phyloP scores from a whole-genome alignment of 2,113 vertebrate species.

The Tachuris rubrigastra region DNA sequence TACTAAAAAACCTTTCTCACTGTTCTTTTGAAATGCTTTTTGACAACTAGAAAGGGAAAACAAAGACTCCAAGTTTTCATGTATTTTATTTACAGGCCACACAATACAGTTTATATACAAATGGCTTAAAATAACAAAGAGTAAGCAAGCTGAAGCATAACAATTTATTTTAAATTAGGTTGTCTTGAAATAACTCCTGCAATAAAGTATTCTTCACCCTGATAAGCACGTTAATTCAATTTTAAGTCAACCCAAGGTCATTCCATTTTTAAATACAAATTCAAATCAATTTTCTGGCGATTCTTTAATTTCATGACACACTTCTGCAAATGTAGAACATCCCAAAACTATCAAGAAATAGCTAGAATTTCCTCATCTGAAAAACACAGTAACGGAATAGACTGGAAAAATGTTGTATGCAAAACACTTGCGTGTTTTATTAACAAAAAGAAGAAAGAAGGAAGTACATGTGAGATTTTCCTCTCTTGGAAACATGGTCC shows the following conservation, averaged over 20 bases:
- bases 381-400: background rate
- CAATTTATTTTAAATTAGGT: slow-evolving; percentile 59
- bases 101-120: slow-evolving; percentile 69
- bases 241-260: slow-evolving; percentile 30
- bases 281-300: background rate
- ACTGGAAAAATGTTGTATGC: background rate
- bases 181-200: slow-evolving; percentile 56
- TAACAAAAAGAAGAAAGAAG: background rate
- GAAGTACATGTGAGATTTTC: background rate
- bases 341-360: background rate
- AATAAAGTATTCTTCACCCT: slow-evolving; percentile 58
- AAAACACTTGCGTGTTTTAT: background rate
- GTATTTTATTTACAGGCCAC: slow-evolving; percentile 70
- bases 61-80: slow-evolving; percentile 44
- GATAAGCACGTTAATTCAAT: slow-evolving; percentile 44
- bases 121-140: slow-evolving; percentile 70
- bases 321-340: background rate
- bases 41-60: slow-evolving; percentile 30
- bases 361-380: background rate
- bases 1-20: background rate
- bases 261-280: slow-evolving; percentile 9
- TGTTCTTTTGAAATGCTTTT: background rate
- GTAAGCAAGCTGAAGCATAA: slow-evolving; percentile 65
- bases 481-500: background rate
- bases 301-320: background rate